Base-by-base conservation (phyloP, 2,113 vertebrate genomes). In the Corythornis vintsioides region DNA sequence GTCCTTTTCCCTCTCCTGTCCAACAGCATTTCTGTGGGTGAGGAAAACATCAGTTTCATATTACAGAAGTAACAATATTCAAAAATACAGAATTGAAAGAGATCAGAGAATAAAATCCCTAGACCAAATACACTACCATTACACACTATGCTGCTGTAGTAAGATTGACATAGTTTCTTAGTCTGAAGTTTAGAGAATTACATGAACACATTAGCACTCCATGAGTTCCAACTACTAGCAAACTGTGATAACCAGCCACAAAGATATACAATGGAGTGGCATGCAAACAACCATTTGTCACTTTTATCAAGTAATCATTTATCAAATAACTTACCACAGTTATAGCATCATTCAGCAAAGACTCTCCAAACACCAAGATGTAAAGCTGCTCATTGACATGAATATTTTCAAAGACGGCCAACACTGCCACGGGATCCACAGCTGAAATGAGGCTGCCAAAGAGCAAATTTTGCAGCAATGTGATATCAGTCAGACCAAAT, bases 351-450 rank as follows among this genome's bases (percentile, higher is more conserved):
- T 98, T 99, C 96, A 99, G 98, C 93, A 99, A 97, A n/a, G 98
- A 99, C 90, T 99, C 99, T 35, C 99, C 99, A 42, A 99, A 99
- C 71, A 99, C 98, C 96, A 99, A 97, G 73, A 99, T 99, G 94
- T 99, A 99, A 90, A 99, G 98, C 95, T 99, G 99, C 94, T 99
- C 99, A 4, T 99, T 99, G 86, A 99, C 98, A 4, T 98, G 98
- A 90, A 99, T 98, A 33, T 99, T 99, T 97, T 99, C 99, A n/a
- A 99, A 99, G 90, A 99, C 99, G 0, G 98, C 98, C 3, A 99
- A 97, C 79, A 99, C 99, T 0, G 99, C 99, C 96, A 99, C 99
- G 0, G 99, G 99, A 94, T 99, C 99, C 96, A 99, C 99, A 0
- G 99, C 99, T 10, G 99, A 99, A 96, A 99, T 99, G 77, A 99